These are phyloP conservation scores for Piprites chloris DNA, from an alignment of 2,113 vertebrate genomes.

Conservation along the genomic window DNA sequence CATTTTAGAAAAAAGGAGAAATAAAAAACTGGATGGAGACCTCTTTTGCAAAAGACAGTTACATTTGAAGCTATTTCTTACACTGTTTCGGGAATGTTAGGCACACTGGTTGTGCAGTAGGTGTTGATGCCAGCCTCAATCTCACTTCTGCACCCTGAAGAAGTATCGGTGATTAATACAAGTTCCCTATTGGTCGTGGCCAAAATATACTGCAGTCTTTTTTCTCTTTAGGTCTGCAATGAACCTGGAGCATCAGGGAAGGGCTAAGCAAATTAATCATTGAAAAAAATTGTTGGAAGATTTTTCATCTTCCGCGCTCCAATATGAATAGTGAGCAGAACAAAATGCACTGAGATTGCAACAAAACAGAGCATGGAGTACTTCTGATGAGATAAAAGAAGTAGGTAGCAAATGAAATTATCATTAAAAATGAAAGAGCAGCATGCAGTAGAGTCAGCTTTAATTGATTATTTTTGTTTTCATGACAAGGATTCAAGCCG, in stretches of 20 bases:
- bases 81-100: rapidly evolving
- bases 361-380: not conserved
- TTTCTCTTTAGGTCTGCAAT: not conserved
- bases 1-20: not conserved
- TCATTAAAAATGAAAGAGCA: not conserved
- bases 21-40: not conserved
- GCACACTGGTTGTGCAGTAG: not conserved
- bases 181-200: not conserved
- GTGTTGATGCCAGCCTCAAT: not conserved
- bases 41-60: not conserved
- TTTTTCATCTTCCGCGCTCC: not conserved
- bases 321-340: not conserved
- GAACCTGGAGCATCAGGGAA: not conserved
- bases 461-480: constrained; percentile 7
- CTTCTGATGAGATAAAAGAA: not conserved
- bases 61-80: not conserved
- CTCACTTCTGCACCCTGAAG: not conserved
- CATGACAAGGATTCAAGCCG: not conserved
- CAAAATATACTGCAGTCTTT: rapidly evolving
- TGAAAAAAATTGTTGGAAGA: not conserved
- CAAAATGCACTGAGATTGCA: not conserved
- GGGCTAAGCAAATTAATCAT: not conserved
- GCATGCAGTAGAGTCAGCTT: not conserved
- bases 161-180: not conserved
- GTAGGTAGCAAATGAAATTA: not conserved